Conservation (phyloP, 1,140 invertebrate species). For the Laupala kohalensis region DNA sequence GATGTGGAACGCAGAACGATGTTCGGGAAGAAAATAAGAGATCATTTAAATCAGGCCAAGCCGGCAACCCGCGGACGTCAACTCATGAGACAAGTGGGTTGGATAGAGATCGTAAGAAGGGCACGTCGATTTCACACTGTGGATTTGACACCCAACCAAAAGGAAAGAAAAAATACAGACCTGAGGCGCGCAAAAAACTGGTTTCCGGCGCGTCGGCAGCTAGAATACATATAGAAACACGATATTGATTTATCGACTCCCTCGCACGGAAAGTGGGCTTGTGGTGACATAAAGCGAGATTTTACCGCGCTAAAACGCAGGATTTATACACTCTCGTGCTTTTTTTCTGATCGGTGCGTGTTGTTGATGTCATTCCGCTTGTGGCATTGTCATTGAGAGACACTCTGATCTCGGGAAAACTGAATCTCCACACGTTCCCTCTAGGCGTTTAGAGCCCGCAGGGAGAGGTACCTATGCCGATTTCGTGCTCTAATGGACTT, state of each 20-base stretch:
- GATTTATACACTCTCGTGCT: background rate
- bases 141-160: background rate
- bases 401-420: background rate
- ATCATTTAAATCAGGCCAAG: background rate
- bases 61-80: background rate
- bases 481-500: background rate
- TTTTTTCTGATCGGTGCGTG: background rate
- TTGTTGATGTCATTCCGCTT: background rate
- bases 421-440: background rate
- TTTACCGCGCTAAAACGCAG: background rate
- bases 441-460: background rate
- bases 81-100: background rate
- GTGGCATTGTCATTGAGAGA: background rate
- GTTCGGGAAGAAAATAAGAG: background rate
- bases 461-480: background rate
- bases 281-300: background rate
- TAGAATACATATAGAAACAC: background rate
- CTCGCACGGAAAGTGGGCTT: background rate
- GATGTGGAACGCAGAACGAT: background rate
- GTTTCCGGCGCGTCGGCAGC: background rate
- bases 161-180: background rate
- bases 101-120: background rate
- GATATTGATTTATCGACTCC: background rate
- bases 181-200: background rate
- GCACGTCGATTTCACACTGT: background rate